Evolutionary conservation across 2,888 invertebrate genomes (phyloP), one percentile per base, ranked within the genome.

Genomic region (Lochmaea crataegi): DNA sequence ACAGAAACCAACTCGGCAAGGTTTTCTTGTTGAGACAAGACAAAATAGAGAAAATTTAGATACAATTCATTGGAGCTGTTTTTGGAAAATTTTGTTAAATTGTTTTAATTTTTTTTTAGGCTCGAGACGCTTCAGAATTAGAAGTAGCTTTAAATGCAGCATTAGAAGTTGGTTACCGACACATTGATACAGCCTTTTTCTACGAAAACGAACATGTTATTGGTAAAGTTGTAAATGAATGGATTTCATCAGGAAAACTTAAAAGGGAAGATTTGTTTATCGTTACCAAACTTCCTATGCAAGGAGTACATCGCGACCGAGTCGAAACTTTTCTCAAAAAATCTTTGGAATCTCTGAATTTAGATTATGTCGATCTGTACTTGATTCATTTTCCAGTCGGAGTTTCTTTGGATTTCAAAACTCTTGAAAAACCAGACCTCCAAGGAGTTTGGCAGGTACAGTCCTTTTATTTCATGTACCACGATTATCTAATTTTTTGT

Each of bases 321-420:
- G 92, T 94, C 10, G 89, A 90, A 79, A 90, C 91, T 74, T 93
- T 89, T 82, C 88, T 95, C 70, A 89, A 90, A 75, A 89, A 88
- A 64, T 94, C 95, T 0, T 86, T 94, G 72, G 86, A 88, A n/a
- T 90, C 91, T 81, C 88, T 96, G 26, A 92, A 93, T 72, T 83
- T 96, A 74, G 92, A 93, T 65, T 96, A 96, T 84, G 84, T 97
- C 51, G 96, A 97, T 86, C 86, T 96, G 73, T 96, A 94, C 86
- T 88, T 96, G 53, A 87, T 96, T 75, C 96, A 97, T 83, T 88
- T 90, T 2, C 96, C 96, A 0, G 92, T 95, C 79, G 90, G 90
- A 41, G 7, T 7, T 41, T 51, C 51, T 51, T 16, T 51, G 6
- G 51, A 51, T 14, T 16, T 1, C 0, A 6, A 51, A 3, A 7